A percentile compares a stretch with the other conserved stretches of the same genome.
These are phyloP conservation scores for Anseranas semipalmata DNA, from an alignment of 2,113 vertebrate species.

Conservation along the genomic window DNA sequence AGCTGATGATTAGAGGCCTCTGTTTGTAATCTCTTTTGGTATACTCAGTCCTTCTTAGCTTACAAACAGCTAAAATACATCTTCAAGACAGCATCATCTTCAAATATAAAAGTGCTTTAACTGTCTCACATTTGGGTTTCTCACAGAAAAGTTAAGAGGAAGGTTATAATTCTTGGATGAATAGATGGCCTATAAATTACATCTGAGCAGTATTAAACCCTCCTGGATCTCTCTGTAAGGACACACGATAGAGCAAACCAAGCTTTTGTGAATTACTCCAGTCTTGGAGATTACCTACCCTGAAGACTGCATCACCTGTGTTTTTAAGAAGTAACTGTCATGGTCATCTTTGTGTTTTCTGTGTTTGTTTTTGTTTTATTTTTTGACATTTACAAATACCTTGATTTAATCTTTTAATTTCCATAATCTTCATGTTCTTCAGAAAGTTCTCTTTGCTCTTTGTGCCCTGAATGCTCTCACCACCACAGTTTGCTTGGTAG, in stretches of 20 bases:
- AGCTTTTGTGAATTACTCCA: neutral
- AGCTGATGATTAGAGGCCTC: neutral
- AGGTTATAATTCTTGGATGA: neutral
- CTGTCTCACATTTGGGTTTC: neutral
- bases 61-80: neutral
- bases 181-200: neutral
- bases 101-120: neutral
- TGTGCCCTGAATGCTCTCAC: conserved; percentile 86
- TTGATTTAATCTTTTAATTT: neutral
- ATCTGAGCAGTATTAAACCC: neutral
- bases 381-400: neutral
- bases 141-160: neutral
- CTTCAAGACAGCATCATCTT: neutral
- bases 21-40: neutral
- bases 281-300: neutral
- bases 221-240: neutral
- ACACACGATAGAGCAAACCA: neutral
- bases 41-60: neutral
- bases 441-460: conserved; percentile 88
- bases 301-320: neutral
- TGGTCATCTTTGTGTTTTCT: neutral
- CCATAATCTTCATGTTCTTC: conserved; percentile 1
- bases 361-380: neutral
- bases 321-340: neutral
- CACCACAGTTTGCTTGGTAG: conserved; percentile 83